Percentiles rank a stretch among this genome's conserved stretches.
phyloP scores from a whole-genome alignment of 2,113 vertebrate genomes.

The Gymnarchus niloticus region DNA sequence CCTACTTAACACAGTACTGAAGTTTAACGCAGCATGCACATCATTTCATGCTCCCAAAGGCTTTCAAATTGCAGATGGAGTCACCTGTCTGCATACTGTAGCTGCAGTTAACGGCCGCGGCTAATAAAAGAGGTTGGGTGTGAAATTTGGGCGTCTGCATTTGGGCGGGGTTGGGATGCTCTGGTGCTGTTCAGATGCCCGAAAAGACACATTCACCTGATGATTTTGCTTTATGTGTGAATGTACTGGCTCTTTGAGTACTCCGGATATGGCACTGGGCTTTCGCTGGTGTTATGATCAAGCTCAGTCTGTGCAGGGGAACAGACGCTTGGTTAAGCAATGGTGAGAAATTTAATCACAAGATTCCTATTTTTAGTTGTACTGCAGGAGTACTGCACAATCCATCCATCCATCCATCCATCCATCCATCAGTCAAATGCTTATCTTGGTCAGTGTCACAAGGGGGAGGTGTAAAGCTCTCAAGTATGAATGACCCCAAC shows the following conservation, averaged over 20 bases:
- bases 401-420: no score
- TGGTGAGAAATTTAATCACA: background rate
- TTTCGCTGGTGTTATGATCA: background rate
- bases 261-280: background rate
- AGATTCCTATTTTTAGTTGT: background rate
- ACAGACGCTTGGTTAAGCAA: background rate
- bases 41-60: background rate
- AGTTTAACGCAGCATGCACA: background rate
- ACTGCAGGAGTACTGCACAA: background rate
- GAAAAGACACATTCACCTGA: no score
- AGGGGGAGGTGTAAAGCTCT: background rate
- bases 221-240: background rate
- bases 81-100: background rate
- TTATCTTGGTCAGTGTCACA: no score
- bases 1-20: background rate
- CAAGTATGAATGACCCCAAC: background rate
- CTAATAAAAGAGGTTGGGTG: background rate
- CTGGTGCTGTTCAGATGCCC: no score
- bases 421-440: no score
- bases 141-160: no score
- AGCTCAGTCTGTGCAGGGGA: background rate
- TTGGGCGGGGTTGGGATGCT: no score
- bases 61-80: background rate
- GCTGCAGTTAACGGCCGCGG: background rate
- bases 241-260: background rate